Evolutionary conservation across 2,888 invertebrate species (phyloP).

Genomic region (Eristalis pertinax): DNA sequence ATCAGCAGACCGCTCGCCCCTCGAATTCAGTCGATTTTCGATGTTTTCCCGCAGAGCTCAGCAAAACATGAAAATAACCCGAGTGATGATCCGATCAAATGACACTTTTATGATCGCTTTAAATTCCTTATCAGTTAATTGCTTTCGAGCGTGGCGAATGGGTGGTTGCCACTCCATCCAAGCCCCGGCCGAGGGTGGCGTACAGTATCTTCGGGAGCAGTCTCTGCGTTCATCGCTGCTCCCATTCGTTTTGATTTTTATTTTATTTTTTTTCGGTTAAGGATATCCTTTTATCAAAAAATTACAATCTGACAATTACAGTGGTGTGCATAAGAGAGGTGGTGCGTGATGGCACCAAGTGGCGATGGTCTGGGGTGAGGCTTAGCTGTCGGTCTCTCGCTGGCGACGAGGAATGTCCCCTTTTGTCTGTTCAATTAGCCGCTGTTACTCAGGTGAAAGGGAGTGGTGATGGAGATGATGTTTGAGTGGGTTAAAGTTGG

Average conservation of each 20-base stretch:
- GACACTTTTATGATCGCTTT: conserved; percentile 71
- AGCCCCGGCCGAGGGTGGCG: not conserved
- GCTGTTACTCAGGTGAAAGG: too few relatives aligned
- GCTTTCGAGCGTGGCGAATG: conserved; percentile 50
- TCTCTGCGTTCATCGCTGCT: conserved; percentile 11
- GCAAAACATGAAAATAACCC: conserved; percentile 58
- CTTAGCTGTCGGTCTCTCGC: not conserved
- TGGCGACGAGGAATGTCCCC: too few relatives aligned
- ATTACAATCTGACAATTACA: conserved; percentile 68
- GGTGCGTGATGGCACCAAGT: not conserved
- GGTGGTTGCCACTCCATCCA: not conserved
- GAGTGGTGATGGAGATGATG: too few relatives aligned
- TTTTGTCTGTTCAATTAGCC: too few relatives aligned
- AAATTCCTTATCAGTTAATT: conserved; percentile 72
- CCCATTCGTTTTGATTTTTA: conserved; percentile 29
- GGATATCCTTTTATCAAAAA: conserved; percentile 53
- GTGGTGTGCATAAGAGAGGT: conserved; percentile 4
- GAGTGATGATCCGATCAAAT: conserved; percentile 65
- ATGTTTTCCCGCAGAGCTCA: conserved; percentile 40
- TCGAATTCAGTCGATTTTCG: not conserved
- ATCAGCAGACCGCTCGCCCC: not conserved
- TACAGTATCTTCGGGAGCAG: not conserved
- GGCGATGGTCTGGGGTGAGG: not conserved
- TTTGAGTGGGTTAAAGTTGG: too few relatives aligned
- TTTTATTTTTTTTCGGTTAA: conserved; percentile 42